Evolutionary conservation across 2,113 vertebrate species (phyloP).

Genomic region (Emydura subglobosa): DNA sequence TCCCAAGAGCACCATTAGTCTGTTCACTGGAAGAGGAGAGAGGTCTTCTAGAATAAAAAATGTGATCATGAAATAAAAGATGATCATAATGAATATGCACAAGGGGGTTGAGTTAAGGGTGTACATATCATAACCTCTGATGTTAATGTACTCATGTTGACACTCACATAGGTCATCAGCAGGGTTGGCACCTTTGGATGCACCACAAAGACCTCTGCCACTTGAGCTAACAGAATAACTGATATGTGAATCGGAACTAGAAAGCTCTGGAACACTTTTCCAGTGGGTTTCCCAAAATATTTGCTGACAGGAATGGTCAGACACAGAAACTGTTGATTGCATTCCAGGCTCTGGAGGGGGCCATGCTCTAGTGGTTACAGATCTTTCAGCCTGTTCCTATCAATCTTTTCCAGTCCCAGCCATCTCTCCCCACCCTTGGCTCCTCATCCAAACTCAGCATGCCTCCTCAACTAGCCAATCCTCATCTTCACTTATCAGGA

Average conservation of each 20-base stretch:
- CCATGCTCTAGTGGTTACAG: neutral
- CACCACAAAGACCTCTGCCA: neutral
- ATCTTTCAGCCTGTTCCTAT: neutral
- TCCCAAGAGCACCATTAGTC: too few relatives aligned
- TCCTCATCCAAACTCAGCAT: neutral
- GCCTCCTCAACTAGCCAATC: neutral
- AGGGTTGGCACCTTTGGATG: neutral
- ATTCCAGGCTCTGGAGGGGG: neutral
- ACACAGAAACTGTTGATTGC: neutral
- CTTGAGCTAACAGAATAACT: neutral
- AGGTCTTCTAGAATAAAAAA: neutral
- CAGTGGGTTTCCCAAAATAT: neutral
- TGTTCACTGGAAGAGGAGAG: too few relatives aligned
- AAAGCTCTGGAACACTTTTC: neutral
- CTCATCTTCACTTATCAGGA: neutral
- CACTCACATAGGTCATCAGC: too few relatives aligned
- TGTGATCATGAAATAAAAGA: too few relatives aligned
- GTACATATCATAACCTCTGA: neutral
- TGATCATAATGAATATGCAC: too few relatives aligned
- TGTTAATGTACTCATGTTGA: neutral
- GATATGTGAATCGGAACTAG: neutral
- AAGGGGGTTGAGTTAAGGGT: neutral
- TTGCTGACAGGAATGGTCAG: neutral
- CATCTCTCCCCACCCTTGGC: neutral
- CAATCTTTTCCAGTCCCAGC: neutral